These are phyloP conservation scores for Chelon auratus DNA, from an alignment of 2,797 vertebrate species.

Conservation along the genomic window DNA sequence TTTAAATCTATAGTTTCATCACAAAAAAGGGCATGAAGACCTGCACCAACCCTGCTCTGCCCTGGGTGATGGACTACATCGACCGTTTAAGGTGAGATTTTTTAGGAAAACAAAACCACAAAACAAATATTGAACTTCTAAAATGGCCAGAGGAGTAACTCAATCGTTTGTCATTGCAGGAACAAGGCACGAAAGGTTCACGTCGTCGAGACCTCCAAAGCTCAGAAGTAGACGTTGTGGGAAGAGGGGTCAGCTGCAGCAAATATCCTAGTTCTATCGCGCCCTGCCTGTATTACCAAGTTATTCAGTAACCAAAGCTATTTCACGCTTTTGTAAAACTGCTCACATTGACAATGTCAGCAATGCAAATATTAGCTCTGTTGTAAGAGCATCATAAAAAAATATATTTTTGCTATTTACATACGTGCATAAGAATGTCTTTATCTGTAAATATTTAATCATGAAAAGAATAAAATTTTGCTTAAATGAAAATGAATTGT, in stretches of 20 bases:
- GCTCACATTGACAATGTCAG: neutral
- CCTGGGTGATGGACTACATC: constrained; percentile 75
- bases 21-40: constrained; percentile 39
- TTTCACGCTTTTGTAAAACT: neutral
- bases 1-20: constrained; percentile 72
- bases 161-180: constrained; percentile 51
- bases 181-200: constrained; percentile 57
- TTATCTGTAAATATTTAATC: neutral
- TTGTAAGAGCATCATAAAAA: constrained; percentile 31
- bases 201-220: neutral
- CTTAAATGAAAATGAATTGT: neutral
- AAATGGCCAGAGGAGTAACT: neutral
- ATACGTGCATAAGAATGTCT: neutral
- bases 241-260: neutral
- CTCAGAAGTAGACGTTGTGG: neutral
- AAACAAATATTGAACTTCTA: neutral
- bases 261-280: neutral
- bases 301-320: neutral
- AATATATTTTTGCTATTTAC: neutral
- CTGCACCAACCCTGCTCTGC: constrained; percentile 66
- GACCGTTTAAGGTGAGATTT: constrained; percentile 64
- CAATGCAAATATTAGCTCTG: constrained; percentile 27
- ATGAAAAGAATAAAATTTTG: constrained; percentile 26
- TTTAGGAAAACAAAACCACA: neutral
- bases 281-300: neutral